Evolutionary conservation across 2,113 vertebrate genomes (phyloP).

Genomic region (Eublepharis macularius): DNA sequence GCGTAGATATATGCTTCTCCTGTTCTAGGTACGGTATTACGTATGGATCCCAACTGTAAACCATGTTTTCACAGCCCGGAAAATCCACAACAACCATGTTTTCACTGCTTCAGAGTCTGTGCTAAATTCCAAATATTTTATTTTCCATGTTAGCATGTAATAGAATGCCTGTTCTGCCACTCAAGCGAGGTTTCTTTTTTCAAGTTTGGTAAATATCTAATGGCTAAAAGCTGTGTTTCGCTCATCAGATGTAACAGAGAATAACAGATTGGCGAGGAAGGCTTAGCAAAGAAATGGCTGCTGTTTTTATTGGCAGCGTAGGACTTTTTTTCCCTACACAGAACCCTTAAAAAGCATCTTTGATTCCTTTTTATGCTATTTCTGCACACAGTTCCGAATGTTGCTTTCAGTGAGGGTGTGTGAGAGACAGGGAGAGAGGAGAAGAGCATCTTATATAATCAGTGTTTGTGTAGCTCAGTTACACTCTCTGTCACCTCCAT

Average conservation of each 20-base stretch:
- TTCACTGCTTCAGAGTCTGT: background rate
- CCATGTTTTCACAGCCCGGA: background rate
- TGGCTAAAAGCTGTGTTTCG: slow-evolving; percentile 14
- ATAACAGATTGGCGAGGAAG: background rate
- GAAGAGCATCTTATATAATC: too few species aligned
- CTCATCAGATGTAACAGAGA: background rate
- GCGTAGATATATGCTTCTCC: background rate
- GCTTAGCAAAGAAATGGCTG: background rate
- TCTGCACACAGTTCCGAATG: background rate
- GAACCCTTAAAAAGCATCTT: background rate
- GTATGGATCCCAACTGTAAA: background rate
- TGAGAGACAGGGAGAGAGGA: too few species aligned
- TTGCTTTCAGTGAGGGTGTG: too few species aligned
- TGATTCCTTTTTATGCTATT: background rate
- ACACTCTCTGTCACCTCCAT: too few species aligned
- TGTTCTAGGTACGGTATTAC: background rate
- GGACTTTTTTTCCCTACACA: background rate
- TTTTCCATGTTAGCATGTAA: slow-evolving; percentile 4
- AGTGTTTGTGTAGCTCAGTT: too few species aligned
- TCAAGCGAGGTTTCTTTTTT: background rate
- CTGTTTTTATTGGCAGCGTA: background rate
- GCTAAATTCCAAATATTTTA: slow-evolving; percentile 3
- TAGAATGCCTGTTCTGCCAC: background rate
- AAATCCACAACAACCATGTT: too few species aligned
- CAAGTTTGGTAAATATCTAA: background rate